A percentile compares a stretch with the other conserved stretches of the same genome.
These are phyloP conservation scores for Nudaria mundana DNA, from an alignment of 2,888 invertebrate genomes.

Conservation along the genomic window DNA sequence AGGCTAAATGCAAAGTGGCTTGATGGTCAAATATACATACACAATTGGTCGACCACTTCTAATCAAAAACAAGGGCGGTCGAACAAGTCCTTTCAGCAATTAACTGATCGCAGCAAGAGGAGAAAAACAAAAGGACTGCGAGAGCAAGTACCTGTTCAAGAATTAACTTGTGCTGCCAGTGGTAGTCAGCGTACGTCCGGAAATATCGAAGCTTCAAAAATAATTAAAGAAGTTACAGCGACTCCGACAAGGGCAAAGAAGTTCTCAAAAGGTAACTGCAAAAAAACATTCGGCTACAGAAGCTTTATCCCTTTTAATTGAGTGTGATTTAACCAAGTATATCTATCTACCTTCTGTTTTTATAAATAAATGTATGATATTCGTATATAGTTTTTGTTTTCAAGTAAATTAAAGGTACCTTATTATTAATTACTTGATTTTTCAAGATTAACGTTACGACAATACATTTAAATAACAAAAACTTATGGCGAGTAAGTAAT, in stretches of 20 bases:
- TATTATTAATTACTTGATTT: too few species aligned
- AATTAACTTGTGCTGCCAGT: conserved; percentile 3
- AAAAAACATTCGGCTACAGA: conserved; percentile 4
- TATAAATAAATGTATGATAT: too few species aligned
- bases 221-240: conserved; percentile 6
- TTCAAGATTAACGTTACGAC: too few species aligned
- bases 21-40: too few species aligned
- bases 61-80: background rate
- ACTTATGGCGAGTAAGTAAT: too few species aligned
- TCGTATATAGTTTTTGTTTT: too few species aligned
- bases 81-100: background rate
- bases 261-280: background rate
- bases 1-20: too few species aligned
- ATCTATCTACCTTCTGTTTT: too few species aligned
- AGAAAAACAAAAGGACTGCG: background rate
- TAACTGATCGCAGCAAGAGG: background rate
- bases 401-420: too few species aligned
- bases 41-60: too few species aligned
- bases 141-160: conserved; percentile 5
- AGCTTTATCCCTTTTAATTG: conserved; percentile 8
- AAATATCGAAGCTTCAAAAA: conserved; percentile 4
- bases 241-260: conserved; percentile 7
- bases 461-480: too few species aligned
- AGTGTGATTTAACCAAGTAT: conserved; percentile 6
- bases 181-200: background rate